Evolutionary conservation across 2,113 vertebrate genomes (phyloP).

Genomic region (Dermatemys mawii): DNA sequence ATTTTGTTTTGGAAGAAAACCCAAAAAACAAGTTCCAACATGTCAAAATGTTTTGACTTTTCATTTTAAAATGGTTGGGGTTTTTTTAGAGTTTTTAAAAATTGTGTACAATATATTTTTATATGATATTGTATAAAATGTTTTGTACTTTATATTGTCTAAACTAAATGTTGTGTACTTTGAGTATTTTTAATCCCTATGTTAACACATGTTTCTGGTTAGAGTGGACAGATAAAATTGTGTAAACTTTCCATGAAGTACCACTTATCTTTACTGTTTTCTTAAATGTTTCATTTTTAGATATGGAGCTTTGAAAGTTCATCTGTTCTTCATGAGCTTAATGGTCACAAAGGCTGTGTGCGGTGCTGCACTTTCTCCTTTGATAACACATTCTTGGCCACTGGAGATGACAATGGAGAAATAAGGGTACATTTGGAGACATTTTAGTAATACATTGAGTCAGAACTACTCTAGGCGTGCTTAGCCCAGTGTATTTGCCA

Average conservation of each 20-base stretch:
- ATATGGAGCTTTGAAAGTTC: conserved; percentile 87
- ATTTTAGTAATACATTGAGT: background rate
- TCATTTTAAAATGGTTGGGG: background rate
- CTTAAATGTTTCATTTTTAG: conserved; percentile 70
- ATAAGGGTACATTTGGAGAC: conserved; percentile 82
- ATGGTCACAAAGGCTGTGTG: conserved; percentile 90
- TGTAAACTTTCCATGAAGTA: background rate
- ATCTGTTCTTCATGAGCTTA: conserved; percentile 78
- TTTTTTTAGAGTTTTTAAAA: background rate
- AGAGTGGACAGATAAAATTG: background rate
- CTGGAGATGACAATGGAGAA: conserved; percentile 96
- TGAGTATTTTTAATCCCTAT: background rate
- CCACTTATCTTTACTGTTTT: background rate
- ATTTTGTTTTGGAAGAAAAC: background rate
- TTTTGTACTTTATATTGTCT: background rate
- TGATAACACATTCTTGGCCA: conserved; percentile 84
- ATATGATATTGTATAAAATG: background rate
- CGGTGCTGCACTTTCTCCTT: conserved; percentile 92
- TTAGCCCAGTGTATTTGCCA: background rate
- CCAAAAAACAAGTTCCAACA: background rate
- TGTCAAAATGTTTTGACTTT: background rate
- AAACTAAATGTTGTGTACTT: background rate
- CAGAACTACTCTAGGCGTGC: background rate
- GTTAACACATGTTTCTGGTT: background rate
- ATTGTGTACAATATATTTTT: too few relatives aligned